A percentile compares a stretch with the other conserved stretches of the same genome.
Evolutionary conservation across 1,140 invertebrate species (phyloP).

Genomic region (Trachymyrmex cornetzi): DNA sequence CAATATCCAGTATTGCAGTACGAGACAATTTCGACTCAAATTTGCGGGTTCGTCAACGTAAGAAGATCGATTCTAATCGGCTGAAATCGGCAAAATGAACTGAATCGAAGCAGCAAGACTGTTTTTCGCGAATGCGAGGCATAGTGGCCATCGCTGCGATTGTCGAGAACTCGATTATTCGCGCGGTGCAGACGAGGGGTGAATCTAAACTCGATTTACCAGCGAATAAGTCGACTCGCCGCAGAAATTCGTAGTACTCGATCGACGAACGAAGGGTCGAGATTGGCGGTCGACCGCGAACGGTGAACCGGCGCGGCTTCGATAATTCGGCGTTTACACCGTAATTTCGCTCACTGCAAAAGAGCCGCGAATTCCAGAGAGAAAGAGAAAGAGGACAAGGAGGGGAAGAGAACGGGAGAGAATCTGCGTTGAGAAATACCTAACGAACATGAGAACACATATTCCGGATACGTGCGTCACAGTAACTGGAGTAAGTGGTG

Average conservation of each 20-base stretch:
- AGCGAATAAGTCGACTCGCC: slow-evolving; percentile 58
- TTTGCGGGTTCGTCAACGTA: slow-evolving; percentile 24
- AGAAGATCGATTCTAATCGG: slow-evolving; percentile 13
- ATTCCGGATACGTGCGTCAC: slow-evolving; percentile 11
- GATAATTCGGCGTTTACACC: slow-evolving; percentile 72
- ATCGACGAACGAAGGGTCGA: slow-evolving; percentile 64
- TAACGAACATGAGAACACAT: slow-evolving; percentile 15
- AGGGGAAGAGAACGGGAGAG: neutral
- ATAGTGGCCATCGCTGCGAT: slow-evolving; percentile 16
- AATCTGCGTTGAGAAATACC: neutral
- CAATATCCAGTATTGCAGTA: neutral
- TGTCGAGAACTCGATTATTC: slow-evolving; percentile 60
- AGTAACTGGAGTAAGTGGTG: neutral
- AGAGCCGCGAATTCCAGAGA: slow-evolving; percentile 45
- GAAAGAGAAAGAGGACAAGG: neutral
- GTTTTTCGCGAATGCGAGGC: slow-evolving; percentile 38
- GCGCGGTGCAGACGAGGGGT: slow-evolving; percentile 15
- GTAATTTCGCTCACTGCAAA: slow-evolving; percentile 65
- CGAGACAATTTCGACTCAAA: slow-evolving; percentile 23
- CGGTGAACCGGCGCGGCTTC: slow-evolving; percentile 68
- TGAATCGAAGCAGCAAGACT: slow-evolving; percentile 8
- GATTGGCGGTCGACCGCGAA: slow-evolving; percentile 74
- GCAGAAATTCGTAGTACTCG: slow-evolving; percentile 67
- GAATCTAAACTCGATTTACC: slow-evolving; percentile 70
- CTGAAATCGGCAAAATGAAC: slow-evolving; percentile 36